Base-by-base conservation (phyloP, 1,140 invertebrate species). In the Monochamus saltuarius region DNA sequence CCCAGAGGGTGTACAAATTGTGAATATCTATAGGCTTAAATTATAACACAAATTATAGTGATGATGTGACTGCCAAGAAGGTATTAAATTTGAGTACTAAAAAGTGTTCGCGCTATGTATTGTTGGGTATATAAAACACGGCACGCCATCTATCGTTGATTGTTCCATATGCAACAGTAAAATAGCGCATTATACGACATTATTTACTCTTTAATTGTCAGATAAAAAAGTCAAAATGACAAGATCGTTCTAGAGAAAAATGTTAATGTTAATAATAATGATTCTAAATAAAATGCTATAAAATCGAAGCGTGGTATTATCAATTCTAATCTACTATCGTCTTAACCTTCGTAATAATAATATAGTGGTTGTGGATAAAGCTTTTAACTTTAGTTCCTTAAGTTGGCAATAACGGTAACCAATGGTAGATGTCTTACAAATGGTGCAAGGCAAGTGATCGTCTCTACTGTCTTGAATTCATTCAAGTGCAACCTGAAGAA, bases 401-500 rank as follows among this genome's bases (percentile, higher is more conserved):
- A n/a, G n/a, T n/a, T n/a, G n/a, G n/a, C n/a, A n/a, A 38, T 38
- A 38, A 38, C n/a, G 37, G 37, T 8, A 38, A 38, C 37, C 37
- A 8, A 8, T 38, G 13, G 8, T 38, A 43, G 13, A 39, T 37
- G 57, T 67, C 61, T 69, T 61, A 81, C 79, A 59, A 80, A 78
- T 71, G 78, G 80, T 0, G 80, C 81, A 8, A 85, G 72, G 61
- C 86, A 87, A 1, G 81, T 84, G 29, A 87, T 74, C 0, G 78
- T 75, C 58, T 84, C 81, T 4, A 88, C 75, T 13, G 73, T 74
- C 47, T 81, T 79, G 37, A 77, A 73, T 7, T 68, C 65, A 69
- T 86, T 82, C 19, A 88, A 67, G 64, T 82, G 80, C 13, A 88
- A 68, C 35, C 81, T 75, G 68, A 87, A 88, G 65, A 84, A 87